Evolutionary conservation across 2,888 invertebrate species (phyloP).

Genomic region (Ichneumon xanthorius): DNA sequence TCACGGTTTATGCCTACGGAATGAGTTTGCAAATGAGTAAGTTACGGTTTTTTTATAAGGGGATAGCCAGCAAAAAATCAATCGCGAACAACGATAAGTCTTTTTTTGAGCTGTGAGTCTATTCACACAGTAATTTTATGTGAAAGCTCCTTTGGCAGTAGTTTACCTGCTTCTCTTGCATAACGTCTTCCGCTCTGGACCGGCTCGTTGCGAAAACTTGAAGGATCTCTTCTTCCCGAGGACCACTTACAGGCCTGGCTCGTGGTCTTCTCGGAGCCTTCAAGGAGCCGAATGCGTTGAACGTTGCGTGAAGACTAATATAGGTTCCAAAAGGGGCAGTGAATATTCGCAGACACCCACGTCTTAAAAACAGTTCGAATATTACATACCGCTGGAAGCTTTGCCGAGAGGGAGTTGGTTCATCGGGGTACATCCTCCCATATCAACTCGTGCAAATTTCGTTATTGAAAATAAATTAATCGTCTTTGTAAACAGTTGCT

Average conservation of each 20-base stretch:
- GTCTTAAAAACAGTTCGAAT: not conserved
- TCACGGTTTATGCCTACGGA: not conserved
- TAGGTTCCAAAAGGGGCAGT: no score
- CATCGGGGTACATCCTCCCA: not conserved
- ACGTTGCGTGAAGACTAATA: not conserved
- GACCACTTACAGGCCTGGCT: slow-evolving; percentile 4
- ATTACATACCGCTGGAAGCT: not conserved
- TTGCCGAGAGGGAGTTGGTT: slow-evolving; percentile 3
- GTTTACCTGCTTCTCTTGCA: not conserved
- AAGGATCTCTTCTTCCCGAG: not conserved
- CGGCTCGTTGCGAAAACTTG: not conserved
- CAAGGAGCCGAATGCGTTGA: not conserved
- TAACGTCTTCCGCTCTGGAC: slow-evolving; percentile 1
- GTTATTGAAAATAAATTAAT: not conserved
- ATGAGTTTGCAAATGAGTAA: not conserved
- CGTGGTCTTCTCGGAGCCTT: slow-evolving; percentile 10
- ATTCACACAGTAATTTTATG: not conserved
- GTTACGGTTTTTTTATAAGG: not conserved
- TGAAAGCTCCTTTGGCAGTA: not conserved
- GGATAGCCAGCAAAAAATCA: no score
- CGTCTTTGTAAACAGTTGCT: no score
- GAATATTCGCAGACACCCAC: no score
- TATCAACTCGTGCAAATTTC: not conserved
- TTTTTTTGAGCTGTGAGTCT: not conserved
- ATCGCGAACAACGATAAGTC: no score